Evolutionary conservation across 1,140 invertebrate species (phyloP).

Genomic region (Papilio polyxenes): DNA sequence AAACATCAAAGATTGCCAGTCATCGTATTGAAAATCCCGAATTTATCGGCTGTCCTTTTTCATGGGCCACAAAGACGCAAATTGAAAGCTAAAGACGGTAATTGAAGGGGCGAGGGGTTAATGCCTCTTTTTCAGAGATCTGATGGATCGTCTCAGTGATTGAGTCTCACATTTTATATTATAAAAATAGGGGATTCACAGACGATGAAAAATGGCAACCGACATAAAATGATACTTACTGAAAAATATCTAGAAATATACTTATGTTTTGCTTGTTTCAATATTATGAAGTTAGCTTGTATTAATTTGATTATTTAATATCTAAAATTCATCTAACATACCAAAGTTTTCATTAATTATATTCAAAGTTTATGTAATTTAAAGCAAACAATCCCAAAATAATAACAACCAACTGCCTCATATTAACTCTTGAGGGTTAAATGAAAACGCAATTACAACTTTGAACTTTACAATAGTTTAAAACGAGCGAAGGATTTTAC

Average conservation of each 20-base stretch:
- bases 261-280: neutral
- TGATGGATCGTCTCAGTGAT: conserved; percentile 69
- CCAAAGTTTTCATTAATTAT: conserved; percentile 18
- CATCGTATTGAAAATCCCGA: conserved; percentile 52
- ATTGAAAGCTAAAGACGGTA: conserved; percentile 78
- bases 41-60: conserved; percentile 62
- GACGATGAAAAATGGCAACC: neutral
- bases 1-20: conserved; percentile 46
- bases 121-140: conserved; percentile 62
- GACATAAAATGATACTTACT: neutral
- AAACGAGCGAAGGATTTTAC: conserved; percentile 11
- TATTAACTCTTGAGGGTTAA: conserved; percentile 31
- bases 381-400: conserved; percentile 34
- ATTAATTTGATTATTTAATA: neutral
- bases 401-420: conserved; percentile 29
- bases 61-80: conserved; percentile 67
- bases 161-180: conserved; percentile 57
- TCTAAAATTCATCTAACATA: neutral
- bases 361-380: conserved; percentile 26
- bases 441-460: conserved; percentile 35
- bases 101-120: conserved; percentile 73
- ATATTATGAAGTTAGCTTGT: neutral
- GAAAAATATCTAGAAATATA: neutral
- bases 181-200: conserved; percentile 25
- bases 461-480: conserved; percentile 17